These are phyloP conservation scores for Thecocarcelia acutangulata DNA, from an alignment of 2,888 invertebrate species.

Conservation along the genomic window DNA sequence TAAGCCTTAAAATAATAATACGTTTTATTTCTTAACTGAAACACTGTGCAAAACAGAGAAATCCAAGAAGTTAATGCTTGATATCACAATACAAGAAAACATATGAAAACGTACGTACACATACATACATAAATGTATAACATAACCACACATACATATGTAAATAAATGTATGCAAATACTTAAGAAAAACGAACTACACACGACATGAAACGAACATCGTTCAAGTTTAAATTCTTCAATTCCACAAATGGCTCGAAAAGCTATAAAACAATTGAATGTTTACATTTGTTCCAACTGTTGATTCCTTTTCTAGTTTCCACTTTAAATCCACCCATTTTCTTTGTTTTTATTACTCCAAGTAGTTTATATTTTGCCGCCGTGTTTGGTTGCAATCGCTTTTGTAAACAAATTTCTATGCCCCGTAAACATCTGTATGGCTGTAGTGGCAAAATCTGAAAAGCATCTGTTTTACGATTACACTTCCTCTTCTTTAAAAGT, in stretches of 20 bases:
- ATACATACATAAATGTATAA: no score
- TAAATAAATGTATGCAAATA: neutral
- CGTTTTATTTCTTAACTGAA: neutral
- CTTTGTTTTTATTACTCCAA: neutral
- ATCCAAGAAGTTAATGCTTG: neutral
- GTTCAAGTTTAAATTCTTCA: neutral
- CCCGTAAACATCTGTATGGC: neutral
- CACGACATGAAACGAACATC: neutral
- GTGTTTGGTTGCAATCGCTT: constrained; percentile 22
- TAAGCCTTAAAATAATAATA: no score
- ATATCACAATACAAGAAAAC: no score
- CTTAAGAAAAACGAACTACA: neutral
- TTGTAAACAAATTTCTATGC: neutral
- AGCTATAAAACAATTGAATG: neutral
- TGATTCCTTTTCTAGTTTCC: constrained; percentile 14
- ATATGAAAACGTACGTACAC: no score
- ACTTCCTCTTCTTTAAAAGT: no score
- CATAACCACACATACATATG: neutral
- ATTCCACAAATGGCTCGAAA: no score
- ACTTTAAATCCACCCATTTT: neutral
- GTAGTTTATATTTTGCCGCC: neutral
- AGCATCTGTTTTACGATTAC: no score
- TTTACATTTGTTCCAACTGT: constrained; percentile 22
- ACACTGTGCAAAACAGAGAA: constrained; percentile 14
- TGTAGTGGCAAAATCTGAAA: no score